phyloP scores from a whole-genome alignment of 2,888 invertebrate species.

The Eristalis pertinax region DNA sequence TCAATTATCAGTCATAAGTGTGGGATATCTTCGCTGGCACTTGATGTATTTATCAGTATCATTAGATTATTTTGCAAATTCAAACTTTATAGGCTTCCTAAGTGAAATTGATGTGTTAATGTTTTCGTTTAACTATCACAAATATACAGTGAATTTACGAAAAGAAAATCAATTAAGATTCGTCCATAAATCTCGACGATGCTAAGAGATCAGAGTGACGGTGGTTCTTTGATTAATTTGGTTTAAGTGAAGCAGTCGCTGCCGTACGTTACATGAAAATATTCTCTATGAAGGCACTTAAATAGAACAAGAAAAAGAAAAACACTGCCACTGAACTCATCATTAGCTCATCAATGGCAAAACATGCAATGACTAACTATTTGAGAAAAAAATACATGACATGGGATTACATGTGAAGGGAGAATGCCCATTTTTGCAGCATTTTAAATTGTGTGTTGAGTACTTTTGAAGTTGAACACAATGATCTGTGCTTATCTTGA shows the following conservation, averaged over 20 bases:
- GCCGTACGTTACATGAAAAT: no score
- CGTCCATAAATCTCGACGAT: background rate
- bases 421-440: no score
- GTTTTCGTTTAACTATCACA: background rate
- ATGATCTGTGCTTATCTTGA: no score
- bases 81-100: background rate
- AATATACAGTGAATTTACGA: background rate
- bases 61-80: slow-evolving; percentile 2
- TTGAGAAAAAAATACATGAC: no score
- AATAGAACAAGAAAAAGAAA: no score
- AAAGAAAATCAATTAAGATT: background rate
- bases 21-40: slow-evolving; percentile 1
- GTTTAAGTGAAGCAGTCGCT: background rate
- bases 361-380: no score
- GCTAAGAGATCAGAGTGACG: background rate
- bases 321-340: no score
- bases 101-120: background rate
- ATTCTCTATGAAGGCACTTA: no score
- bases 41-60: slow-evolving; percentile 9
- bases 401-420: no score
- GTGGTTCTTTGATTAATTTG: background rate
- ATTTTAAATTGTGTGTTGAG: no score
- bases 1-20: slow-evolving; percentile 25
- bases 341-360: no score
- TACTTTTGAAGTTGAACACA: no score